A percentile compares a stretch with the other conserved stretches of the same genome.
These are phyloP conservation scores for Callyntrura sp. DNA, from an alignment of 2,888 invertebrate genomes.

Conservation along the genomic window DNA sequence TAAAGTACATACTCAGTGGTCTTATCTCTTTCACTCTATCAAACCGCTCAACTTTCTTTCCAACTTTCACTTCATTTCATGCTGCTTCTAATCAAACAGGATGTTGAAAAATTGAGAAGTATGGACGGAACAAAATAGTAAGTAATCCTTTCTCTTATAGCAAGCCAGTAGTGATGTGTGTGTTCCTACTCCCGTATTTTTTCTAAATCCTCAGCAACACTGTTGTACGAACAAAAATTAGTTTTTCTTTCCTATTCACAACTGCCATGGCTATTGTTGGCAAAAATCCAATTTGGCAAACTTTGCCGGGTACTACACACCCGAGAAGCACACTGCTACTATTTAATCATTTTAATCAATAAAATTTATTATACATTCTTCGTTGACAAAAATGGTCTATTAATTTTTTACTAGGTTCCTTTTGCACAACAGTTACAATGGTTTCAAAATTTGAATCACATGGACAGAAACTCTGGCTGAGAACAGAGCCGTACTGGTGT, in stretches of 20 bases:
- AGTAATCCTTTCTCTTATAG: slow-evolving; percentile 4
- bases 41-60: not conserved
- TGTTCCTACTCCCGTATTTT: not conserved
- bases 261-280: not conserved
- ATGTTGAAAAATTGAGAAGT: too few relatives aligned
- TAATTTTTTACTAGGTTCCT: slow-evolving; percentile 9
- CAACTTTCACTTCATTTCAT: not conserved
- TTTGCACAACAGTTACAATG: not conserved
- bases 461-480: too few relatives aligned
- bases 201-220: not conserved
- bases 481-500: too few relatives aligned
- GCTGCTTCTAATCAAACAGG: not conserved
- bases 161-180: too few relatives aligned
- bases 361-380: slow-evolving; percentile 49
- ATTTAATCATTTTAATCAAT: slow-evolving; percentile 55
- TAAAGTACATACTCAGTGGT: too few relatives aligned
- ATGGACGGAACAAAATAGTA: too few relatives aligned
- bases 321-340: not conserved
- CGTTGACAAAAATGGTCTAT: slow-evolving; percentile 36
- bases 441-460: not conserved
- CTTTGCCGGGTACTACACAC: not conserved
- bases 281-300: slow-evolving; percentile 43
- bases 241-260: not conserved
- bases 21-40: too few relatives aligned
- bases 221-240: slow-evolving; percentile 29